phyloP scores from a whole-genome alignment of 2,797 vertebrate genomes.

The Rhadinocentrus ornatus region DNA sequence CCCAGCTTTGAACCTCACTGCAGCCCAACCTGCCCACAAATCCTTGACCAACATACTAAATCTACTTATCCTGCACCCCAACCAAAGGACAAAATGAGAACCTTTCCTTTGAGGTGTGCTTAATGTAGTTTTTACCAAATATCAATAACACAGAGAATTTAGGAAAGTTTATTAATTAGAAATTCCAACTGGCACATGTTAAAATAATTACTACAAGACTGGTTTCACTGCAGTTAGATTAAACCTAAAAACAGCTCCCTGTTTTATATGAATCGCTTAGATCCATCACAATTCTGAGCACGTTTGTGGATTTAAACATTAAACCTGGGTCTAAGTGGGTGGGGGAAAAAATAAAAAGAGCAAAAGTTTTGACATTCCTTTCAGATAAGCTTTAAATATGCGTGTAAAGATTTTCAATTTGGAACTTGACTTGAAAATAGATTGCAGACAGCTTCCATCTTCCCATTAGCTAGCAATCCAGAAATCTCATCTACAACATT shows the following conservation, averaged over 20 bases:
- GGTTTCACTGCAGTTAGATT: slow-evolving; percentile 44
- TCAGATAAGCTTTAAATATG: slow-evolving; percentile 84
- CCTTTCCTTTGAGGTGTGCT: slow-evolving; percentile 12
- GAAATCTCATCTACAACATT: slow-evolving; percentile 89
- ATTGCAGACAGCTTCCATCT: slow-evolving; percentile 83
- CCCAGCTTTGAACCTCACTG: slow-evolving; percentile 39
- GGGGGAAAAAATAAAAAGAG: slow-evolving; percentile 45
- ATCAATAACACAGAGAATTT: slow-evolving; percentile 4
- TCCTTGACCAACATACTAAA: slow-evolving; percentile 62
- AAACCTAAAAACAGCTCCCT: slow-evolving; percentile 57
- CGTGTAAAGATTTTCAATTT: slow-evolving; percentile 88
- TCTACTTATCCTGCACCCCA: slow-evolving; percentile 46
- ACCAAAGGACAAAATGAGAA: slow-evolving; percentile 46
- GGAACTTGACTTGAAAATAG: slow-evolving; percentile 82
- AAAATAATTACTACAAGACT: slow-evolving; percentile 42
- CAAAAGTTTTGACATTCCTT: slow-evolving; percentile 81
- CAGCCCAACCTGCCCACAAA: slow-evolving; percentile 43
- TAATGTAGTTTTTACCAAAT: slow-evolving; percentile 16
- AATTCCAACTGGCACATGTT: background rate
- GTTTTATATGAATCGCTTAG: slow-evolving; percentile 67
- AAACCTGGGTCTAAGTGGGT: slow-evolving; percentile 46
- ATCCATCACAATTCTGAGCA: slow-evolving; percentile 47
- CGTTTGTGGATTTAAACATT: slow-evolving; percentile 66
- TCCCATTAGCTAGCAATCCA: slow-evolving; percentile 84
- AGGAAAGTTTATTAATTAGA: slow-evolving; percentile 40